These are phyloP conservation scores for Glyptemys insculpta DNA, from an alignment of 2,797 vertebrate species.

Conservation along the genomic window DNA sequence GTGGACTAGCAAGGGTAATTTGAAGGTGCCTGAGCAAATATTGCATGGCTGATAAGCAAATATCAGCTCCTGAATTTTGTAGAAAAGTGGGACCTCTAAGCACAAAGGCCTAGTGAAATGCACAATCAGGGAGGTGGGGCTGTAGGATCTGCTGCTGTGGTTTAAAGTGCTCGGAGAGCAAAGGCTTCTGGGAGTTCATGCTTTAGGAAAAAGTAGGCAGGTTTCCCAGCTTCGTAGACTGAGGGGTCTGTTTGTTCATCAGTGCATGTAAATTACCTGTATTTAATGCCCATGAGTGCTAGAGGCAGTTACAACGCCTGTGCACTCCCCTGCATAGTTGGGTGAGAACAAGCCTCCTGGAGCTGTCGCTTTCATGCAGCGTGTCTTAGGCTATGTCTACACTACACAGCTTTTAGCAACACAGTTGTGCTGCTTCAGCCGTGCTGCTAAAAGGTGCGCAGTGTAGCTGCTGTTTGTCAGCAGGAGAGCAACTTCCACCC, in stretches of 20 bases:
- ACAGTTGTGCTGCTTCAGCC: no score
- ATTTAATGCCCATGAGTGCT: no score
- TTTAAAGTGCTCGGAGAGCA: not conserved
- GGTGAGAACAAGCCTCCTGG: no score
- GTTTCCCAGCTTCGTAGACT: slow-evolving; percentile 13
- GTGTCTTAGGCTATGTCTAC: no score
- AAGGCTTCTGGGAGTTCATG: not conserved
- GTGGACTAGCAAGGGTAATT: not conserved
- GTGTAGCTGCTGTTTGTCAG: no score
- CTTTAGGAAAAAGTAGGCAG: not conserved
- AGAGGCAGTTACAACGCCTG: no score
- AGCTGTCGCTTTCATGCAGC: no score
- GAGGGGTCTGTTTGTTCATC: slow-evolving; percentile 22
- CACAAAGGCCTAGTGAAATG: not conserved
- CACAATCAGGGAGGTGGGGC: not conserved
- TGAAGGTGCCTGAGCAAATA: not conserved
- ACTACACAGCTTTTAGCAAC: no score
- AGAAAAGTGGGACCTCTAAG: not conserved
- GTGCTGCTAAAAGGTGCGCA: no score
- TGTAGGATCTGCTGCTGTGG: not conserved
- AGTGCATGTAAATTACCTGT: not conserved
- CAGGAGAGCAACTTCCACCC: no score
- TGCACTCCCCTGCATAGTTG: no score
- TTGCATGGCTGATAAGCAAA: not conserved
- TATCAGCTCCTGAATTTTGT: not conserved